phyloP scores from a whole-genome alignment of 2,888 invertebrate species.

The Parnassius apollo region DNA sequence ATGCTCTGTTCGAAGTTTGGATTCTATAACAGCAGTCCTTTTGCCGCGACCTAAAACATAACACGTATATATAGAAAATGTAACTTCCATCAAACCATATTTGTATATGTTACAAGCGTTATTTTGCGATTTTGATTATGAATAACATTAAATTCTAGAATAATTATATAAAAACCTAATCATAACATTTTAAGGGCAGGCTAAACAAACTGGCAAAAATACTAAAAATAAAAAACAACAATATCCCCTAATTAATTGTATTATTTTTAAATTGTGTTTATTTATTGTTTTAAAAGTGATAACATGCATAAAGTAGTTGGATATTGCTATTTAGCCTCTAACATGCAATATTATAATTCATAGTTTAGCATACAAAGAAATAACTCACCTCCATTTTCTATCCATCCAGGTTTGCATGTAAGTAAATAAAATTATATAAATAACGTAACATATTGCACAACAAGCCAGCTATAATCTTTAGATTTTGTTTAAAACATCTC shows the following conservation, averaged over 20 bases:
- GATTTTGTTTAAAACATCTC: constrained; percentile 22
- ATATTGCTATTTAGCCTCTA: not conserved
- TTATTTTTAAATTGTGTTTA: too few relatives aligned
- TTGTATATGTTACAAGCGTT: too few relatives aligned
- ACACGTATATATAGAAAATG: not conserved
- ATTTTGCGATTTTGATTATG: too few relatives aligned
- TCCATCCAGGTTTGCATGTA: constrained; percentile 70
- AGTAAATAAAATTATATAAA: constrained; percentile 63
- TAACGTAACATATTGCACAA: constrained; percentile 40
- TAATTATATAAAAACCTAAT: too few relatives aligned
- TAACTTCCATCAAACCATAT: too few relatives aligned
- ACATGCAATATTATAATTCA: constrained; percentile 36
- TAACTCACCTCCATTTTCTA: constrained; percentile 77
- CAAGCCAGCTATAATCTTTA: constrained; percentile 28
- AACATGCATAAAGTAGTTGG: not conserved
- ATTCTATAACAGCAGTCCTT: constrained; percentile 95
- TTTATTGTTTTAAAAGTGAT: too few relatives aligned
- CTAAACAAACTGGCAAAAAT: too few relatives aligned
- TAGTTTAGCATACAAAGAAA: constrained; percentile 26
- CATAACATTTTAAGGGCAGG: too few relatives aligned
- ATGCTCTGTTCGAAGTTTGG: constrained; percentile 95
- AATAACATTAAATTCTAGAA: too few relatives aligned
- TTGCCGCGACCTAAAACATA: constrained; percentile 83
- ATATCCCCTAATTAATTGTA: too few relatives aligned
- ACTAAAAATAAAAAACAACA: too few relatives aligned